phyloP scores from a whole-genome alignment of 2,888 invertebrate genomes.

The Onchidella celtica region DNA sequence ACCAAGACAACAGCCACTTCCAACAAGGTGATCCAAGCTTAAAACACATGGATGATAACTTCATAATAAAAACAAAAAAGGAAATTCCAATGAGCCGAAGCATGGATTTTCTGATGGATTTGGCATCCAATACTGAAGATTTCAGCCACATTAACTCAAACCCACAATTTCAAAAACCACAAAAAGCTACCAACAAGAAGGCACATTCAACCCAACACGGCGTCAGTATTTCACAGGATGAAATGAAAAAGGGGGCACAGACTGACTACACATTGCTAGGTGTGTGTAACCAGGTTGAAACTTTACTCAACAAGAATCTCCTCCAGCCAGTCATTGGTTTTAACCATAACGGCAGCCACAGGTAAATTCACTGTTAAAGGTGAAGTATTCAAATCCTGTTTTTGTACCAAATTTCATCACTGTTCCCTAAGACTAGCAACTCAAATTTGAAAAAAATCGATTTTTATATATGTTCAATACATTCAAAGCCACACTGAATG shows the following conservation, averaged over 20 bases:
- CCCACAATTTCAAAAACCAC: background rate
- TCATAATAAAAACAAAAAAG: background rate
- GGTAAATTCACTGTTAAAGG: background rate
- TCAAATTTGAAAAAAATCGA: too few species aligned
- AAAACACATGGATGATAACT: background rate
- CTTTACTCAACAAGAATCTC: slow-evolving; percentile 70
- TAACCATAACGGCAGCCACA: slow-evolving; percentile 44
- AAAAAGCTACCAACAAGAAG: background rate
- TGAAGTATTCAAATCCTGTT: background rate
- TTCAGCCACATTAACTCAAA: background rate
- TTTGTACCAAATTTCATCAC: too few species aligned
- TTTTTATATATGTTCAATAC: too few species aligned
- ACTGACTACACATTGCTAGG: slow-evolving; percentile 75
- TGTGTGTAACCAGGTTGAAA: slow-evolving; percentile 76
- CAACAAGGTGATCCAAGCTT: background rate
- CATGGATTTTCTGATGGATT: slow-evolving; percentile 24
- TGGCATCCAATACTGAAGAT: background rate
- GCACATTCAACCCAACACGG: too few species aligned
- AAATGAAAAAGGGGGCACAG: background rate
- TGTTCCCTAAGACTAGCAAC: too few species aligned
- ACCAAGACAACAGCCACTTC: background rate
- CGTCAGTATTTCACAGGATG: too few species aligned
- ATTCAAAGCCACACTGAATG: too few species aligned
- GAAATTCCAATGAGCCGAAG: slow-evolving; percentile 15
- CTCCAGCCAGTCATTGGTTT: slow-evolving; percentile 68